Base-by-base conservation (phyloP, 2,113 vertebrate species). In the Menura novaehollandiae region DNA sequence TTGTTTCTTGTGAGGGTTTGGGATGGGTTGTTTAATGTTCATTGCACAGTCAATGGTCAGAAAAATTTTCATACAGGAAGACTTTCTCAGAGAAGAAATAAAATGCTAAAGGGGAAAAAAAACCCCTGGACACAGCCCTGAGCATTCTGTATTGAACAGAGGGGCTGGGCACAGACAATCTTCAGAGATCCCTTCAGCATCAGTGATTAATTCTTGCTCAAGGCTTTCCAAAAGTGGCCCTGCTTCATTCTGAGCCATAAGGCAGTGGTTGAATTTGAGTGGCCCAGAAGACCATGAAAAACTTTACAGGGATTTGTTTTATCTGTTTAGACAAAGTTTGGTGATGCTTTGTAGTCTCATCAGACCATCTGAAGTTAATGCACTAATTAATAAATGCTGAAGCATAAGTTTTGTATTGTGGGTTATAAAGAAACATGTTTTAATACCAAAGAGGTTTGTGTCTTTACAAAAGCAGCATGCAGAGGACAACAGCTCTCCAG, bases 91-190 rank as follows among this genome's bases (percentile, higher is more conserved):
- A 59, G 33, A 43, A 86, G 15, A 53, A 68, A 17, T 76, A 9
- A 41, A 71, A 21, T 27, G 26, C 18, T 56, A 7, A 52, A 49
- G n/a, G 27, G 23, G 9, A 2, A 43, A 43, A 74, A 75, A 13
- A 0, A 1, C 7, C 4, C 18, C 20, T 44, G 28, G 60, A 23
- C 7, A 10, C 7, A 82, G 18, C 33, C 46, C 30, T 59, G 53
- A 46, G 56, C 24, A 41, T 6, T 28, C 16, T 92, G 33, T 5
- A 1, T 9, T 80, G 59, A 93, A 69, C 64, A 51, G 23, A 59
- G 52, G 4, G 26, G 3, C 32, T 43, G 43, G 23, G 8, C 10
- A 13, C 37, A 63, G 35, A 7, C 13, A 33, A 2, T 23, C 22
- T 41, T 88, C 43, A 75, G 28, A 73, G 20, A 13, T 83, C 14